phyloP scores from a whole-genome alignment of 2,888 invertebrate genomes.

The Netelia virgata region DNA sequence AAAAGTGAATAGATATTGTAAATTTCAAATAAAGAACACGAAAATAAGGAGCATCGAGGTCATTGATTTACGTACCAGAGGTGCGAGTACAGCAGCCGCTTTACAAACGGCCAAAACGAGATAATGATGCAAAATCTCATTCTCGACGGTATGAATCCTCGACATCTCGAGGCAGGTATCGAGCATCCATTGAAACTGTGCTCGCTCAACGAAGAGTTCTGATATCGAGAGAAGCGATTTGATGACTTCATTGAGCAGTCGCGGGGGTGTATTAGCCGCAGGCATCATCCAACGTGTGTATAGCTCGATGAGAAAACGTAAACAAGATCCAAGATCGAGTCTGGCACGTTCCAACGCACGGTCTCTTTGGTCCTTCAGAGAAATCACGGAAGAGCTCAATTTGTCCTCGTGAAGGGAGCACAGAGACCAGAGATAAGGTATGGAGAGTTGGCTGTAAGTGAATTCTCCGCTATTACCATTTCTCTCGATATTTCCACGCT shows the following conservation, averaged over 20 bases:
- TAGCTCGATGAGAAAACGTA: slow-evolving; percentile 96
- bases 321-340: slow-evolving; percentile 95
- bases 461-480: slow-evolving; percentile 69
- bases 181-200: slow-evolving; percentile 93
- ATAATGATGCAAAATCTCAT: slow-evolving; percentile 91
- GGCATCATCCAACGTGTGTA: slow-evolving; percentile 91
- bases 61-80: slow-evolving; percentile 83
- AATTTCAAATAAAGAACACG: slow-evolving; percentile 6
- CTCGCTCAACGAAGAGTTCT: slow-evolving; percentile 91
- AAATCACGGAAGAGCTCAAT: slow-evolving; percentile 77
- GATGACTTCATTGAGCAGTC: slow-evolving; percentile 87
- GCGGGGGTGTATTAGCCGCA: slow-evolving; percentile 86
- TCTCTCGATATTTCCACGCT: slow-evolving; percentile 82
- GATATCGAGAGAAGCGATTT: slow-evolving; percentile 90
- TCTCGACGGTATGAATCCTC: slow-evolving; percentile 89
- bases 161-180: slow-evolving; percentile 89
- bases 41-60: not conserved
- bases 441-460: slow-evolving; percentile 80
- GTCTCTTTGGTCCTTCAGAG: slow-evolving; percentile 83
- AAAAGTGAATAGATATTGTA: slow-evolving; percentile 20
- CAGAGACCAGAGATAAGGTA: slow-evolving; percentile 81
- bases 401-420: slow-evolving; percentile 82
- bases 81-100: slow-evolving; percentile 88
- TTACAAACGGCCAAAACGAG: slow-evolving; percentile 89
- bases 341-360: slow-evolving; percentile 80